phyloP scores from a whole-genome alignment of 1,140 invertebrate genomes.

The Popillia japonica region DNA sequence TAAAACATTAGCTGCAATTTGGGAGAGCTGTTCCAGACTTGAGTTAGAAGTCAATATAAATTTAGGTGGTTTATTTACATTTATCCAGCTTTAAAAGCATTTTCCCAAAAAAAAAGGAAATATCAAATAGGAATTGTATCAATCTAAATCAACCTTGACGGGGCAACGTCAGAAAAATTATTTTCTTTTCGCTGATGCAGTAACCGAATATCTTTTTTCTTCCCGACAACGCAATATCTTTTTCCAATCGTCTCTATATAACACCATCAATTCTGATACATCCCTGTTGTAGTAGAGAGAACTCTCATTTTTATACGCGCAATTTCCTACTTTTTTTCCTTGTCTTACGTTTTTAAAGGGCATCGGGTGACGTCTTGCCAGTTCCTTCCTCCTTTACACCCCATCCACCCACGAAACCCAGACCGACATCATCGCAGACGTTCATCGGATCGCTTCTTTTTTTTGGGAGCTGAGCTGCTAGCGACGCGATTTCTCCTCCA shows the following conservation, averaged over 20 bases:
- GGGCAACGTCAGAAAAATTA: too few species aligned
- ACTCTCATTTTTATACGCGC: neutral
- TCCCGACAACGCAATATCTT: neutral
- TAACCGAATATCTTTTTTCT: neutral
- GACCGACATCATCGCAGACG: neutral
- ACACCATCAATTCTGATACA: neutral
- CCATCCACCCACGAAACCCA: neutral
- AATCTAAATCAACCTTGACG: too few species aligned
- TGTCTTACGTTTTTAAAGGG: neutral
- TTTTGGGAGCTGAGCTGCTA: neutral
- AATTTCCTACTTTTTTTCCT: neutral
- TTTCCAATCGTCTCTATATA: neutral
- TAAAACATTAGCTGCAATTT: too few species aligned
- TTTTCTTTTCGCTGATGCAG: too few species aligned
- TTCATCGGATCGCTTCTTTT: neutral
- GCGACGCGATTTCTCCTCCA: neutral
- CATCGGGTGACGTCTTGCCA: neutral
- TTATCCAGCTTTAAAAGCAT: too few species aligned
- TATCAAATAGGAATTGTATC: too few species aligned
- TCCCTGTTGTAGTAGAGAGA: neutral
- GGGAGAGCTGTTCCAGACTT: too few species aligned
- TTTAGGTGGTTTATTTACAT: too few species aligned
- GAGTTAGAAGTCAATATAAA: too few species aligned
- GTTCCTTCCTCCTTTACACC: neutral
- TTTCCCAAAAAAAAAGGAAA: too few species aligned